phyloP scores from a whole-genome alignment of 2,888 invertebrate species.

The Lutraria lutraria region DNA sequence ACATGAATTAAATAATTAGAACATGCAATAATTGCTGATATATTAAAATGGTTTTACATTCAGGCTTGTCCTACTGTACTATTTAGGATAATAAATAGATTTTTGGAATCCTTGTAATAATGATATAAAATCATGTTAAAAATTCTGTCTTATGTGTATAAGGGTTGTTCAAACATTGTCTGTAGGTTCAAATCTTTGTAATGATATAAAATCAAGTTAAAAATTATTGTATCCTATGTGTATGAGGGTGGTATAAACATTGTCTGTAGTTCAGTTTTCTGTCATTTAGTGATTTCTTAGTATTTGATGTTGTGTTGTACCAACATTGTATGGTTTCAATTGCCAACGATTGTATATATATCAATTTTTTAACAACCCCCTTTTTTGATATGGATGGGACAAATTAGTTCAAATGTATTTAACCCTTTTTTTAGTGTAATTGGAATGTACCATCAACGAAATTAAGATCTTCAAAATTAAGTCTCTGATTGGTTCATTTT shows the following conservation, averaged over 20 bases:
- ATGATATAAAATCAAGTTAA: no score
- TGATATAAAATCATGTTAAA: no score
- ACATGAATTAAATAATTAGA: no score
- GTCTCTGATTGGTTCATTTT: neutral
- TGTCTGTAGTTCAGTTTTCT: neutral
- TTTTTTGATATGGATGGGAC: neutral
- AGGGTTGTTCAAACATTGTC: no score
- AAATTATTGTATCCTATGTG: no score
- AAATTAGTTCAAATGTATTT: neutral
- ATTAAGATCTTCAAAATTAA: neutral
- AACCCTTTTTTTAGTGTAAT: neutral
- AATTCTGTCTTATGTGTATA: no score
- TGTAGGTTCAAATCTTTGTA: neutral
- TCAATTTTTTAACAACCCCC: neutral
- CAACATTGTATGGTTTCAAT: slow-evolving; percentile 63
- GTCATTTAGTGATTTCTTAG: neutral
- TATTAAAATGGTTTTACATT: no score
- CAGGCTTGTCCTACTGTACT: no score
- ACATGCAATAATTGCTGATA: no score
- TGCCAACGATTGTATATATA: slow-evolving; percentile 63
- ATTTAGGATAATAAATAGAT: no score
- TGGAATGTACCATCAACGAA: neutral
- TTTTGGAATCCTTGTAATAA: no score
- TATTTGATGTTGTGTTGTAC: slow-evolving; percentile 40
- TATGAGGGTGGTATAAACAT: no score